Evolutionary conservation across 2,797 vertebrate genomes (phyloP).

Genomic region (Odontamblyopus rebecca): DNA sequence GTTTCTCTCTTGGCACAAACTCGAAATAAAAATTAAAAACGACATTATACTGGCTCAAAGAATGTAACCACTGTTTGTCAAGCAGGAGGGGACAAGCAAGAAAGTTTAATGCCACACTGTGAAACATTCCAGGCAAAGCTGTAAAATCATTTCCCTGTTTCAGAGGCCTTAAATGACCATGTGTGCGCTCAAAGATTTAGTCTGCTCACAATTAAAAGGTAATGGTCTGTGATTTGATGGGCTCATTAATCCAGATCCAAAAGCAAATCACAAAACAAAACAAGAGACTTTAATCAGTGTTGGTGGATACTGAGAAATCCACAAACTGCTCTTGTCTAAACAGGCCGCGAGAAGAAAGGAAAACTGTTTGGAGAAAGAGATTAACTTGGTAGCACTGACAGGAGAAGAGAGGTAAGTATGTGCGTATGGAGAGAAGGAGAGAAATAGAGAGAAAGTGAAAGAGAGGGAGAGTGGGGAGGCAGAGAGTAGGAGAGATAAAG

Average conservation of each 20-base stretch:
- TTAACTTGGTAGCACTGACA: neutral
- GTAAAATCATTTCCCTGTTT: neutral
- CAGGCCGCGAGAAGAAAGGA: conserved; percentile 22
- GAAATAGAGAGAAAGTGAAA: neutral
- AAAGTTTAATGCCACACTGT: neutral
- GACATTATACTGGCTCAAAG: neutral
- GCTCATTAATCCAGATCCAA: conserved; percentile 12
- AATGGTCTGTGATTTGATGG: conserved; percentile 7
- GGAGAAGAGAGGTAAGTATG: neutral
- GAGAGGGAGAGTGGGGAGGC: neutral
- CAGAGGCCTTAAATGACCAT: no score
- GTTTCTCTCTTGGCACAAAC: no score
- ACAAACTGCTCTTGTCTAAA: conserved; percentile 8
- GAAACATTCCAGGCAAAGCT: neutral
- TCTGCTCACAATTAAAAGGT: neutral
- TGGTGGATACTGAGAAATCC: neutral
- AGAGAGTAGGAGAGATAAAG: conserved; percentile 1
- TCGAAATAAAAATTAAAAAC: no score
- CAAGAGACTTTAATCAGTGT: neutral
- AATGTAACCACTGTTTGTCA: neutral
- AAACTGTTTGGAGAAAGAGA: conserved; percentile 23
- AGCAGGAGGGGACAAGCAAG: neutral
- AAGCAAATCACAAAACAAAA: conserved; percentile 11
- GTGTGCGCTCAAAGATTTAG: neutral
- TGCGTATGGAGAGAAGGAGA: neutral